Evolutionary conservation across 2,888 invertebrate genomes (phyloP).

Genomic region (Hypolimnas misippus): DNA sequence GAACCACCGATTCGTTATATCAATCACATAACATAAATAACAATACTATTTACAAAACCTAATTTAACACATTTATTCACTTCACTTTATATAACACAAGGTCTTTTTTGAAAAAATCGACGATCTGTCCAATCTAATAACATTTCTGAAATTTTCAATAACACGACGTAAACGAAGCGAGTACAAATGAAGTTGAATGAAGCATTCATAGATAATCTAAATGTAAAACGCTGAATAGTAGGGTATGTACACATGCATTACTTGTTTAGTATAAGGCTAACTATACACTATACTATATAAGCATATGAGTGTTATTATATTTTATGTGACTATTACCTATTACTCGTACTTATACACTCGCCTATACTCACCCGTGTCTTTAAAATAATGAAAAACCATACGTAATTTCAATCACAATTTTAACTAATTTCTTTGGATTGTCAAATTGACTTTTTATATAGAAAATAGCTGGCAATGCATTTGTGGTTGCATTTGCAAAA

Average conservation of each 20-base stretch:
- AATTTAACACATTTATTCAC: slow-evolving; percentile 62
- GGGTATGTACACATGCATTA: no score
- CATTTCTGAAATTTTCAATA: slow-evolving; percentile 65
- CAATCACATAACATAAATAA: slow-evolving; percentile 73
- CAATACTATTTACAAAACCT: slow-evolving; percentile 65
- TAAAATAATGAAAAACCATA: no score
- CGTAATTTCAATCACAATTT: no score
- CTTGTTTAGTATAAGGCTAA: neutral
- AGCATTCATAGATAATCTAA: slow-evolving; percentile 31
- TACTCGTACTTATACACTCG: no score
- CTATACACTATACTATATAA: neutral
- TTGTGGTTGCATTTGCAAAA: no score
- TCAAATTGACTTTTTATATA: no score
- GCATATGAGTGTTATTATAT: no score
- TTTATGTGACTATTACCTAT: no score
- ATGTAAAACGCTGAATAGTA: no score
- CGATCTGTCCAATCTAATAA: slow-evolving; percentile 71
- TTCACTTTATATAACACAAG: slow-evolving; percentile 59
- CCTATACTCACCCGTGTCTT: no score
- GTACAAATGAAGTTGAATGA: slow-evolving; percentile 58
- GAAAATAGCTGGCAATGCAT: no score
- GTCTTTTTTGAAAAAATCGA: slow-evolving; percentile 65
- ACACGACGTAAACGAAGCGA: slow-evolving; percentile 58
- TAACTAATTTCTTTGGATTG: no score
- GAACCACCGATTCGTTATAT: slow-evolving; percentile 81